Conservation (phyloP, 2,113 vertebrate species). For the Athene cunicularia region DNA sequence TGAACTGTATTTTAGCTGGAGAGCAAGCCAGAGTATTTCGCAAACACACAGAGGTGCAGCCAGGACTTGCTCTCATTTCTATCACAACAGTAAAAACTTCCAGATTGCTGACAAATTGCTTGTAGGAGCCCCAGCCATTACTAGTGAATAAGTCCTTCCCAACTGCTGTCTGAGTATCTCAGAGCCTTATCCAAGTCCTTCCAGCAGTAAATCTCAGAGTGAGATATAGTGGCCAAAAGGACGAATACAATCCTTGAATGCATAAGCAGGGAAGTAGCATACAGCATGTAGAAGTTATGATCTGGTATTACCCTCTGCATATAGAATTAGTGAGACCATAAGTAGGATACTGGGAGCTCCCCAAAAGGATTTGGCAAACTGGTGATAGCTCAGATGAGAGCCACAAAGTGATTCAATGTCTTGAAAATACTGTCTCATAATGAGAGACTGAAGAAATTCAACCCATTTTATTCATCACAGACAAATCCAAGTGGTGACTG, state of each 20-base stretch:
- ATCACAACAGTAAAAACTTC: not conserved
- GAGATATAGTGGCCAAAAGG: not conserved
- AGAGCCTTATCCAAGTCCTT: not conserved
- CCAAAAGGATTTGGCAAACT: not conserved
- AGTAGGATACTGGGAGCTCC: not conserved
- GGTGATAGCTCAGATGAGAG: not conserved
- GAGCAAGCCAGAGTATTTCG: not conserved
- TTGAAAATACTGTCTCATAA: constrained; percentile 11
- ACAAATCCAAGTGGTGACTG: constrained; percentile 39
- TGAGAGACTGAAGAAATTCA: constrained; percentile 1
- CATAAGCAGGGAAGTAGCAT: not conserved
- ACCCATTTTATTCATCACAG: not conserved
- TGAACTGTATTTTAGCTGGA: constrained; percentile 1
- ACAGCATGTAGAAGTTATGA: not conserved
- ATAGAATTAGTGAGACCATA: not conserved
- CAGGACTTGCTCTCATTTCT: not conserved
- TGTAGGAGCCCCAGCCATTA: not conserved
- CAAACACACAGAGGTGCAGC: not conserved
- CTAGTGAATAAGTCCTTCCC: not conserved
- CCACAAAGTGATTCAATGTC: not conserved
- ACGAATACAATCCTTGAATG: not conserved
- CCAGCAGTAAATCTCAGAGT: not conserved
- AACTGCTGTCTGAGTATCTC: not conserved
- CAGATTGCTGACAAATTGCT: constrained; percentile 18
- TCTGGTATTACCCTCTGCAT: constrained; percentile 1